These are phyloP conservation scores for Centropus bengalensis DNA, from an alignment of 2,113 vertebrate species.

Conservation along the genomic window DNA sequence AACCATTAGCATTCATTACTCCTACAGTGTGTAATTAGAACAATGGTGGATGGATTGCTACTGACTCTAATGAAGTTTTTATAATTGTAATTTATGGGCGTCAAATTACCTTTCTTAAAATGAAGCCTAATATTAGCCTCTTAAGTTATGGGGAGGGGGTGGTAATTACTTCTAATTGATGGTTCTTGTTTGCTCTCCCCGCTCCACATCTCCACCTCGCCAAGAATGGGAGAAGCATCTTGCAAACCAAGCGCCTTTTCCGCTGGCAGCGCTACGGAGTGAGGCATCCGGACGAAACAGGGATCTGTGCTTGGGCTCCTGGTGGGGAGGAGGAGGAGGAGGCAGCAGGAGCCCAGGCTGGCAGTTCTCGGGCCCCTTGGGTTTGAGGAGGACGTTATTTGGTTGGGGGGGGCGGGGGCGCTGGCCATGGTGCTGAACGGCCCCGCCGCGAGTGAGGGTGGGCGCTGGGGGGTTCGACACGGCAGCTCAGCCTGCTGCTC, in stretches of 20 bases:
- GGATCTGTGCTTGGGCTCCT: background rate
- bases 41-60: conserved; percentile 79
- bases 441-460: background rate
- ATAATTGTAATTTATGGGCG: conserved; percentile 84
- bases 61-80: conserved; percentile 84
- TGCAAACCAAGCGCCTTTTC: background rate
- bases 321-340: background rate
- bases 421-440: background rate
- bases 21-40: conserved; percentile 83
- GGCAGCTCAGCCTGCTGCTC: background rate
- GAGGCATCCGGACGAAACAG: accelerated
- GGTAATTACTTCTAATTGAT: conserved; percentile 80
- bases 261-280: accelerated
- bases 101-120: conserved; percentile 82
- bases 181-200: conserved; percentile 72
- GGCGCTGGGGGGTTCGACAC: background rate
- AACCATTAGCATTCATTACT: conserved; percentile 85
- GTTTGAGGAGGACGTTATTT: background rate
- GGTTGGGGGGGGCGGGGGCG: no score
- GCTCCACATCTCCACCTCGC: background rate
- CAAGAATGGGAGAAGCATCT: background rate
- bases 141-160: conserved; percentile 74
- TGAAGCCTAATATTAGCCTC: conserved; percentile 75
- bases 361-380: background rate
- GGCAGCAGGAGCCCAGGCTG: background rate